These are phyloP conservation scores for Cyprinodon brontotheroides DNA, from an alignment of 2,113 vertebrate species.

Conservation along the genomic window DNA sequence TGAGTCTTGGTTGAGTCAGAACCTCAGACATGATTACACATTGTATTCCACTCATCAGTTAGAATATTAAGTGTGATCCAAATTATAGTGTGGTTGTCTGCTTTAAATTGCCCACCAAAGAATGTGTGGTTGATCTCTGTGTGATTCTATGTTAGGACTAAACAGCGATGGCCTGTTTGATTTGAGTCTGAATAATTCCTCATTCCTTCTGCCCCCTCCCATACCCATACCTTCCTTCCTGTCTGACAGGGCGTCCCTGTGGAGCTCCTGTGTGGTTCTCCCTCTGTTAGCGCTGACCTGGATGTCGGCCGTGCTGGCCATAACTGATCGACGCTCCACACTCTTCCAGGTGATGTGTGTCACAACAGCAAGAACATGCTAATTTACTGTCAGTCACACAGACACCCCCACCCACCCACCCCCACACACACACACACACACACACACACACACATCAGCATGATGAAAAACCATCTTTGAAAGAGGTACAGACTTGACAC, in stretches of 20 bases:
- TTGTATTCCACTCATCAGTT: conserved; percentile 54
- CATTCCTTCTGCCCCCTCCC: conserved; percentile 30
- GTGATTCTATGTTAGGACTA: conserved; percentile 18
- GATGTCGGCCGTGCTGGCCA: conserved; percentile 99
- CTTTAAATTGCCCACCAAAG: conserved; percentile 26
- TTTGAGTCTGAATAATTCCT: conserved; percentile 46
- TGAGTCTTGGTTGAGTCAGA: conserved; percentile 59
- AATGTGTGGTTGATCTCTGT: conserved; percentile 25
- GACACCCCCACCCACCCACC: no score
- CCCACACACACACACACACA: neutral
- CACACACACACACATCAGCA: neutral
- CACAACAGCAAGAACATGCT: conserved; percentile 3
- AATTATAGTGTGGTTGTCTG: conserved; percentile 44
- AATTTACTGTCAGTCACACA: neutral
- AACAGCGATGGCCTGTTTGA: conserved; percentile 26
- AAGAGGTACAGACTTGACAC: neutral
- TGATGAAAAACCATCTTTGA: neutral
- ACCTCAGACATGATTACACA: conserved; percentile 65
- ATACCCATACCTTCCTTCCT: conserved; percentile 13
- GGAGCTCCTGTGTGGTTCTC: conserved; percentile 81
- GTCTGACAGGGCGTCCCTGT: conserved; percentile 72
- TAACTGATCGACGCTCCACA: conserved; percentile 95
- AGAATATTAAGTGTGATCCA: conserved; percentile 48
- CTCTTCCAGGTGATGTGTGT: conserved; percentile 86
- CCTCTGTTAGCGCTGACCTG: conserved; percentile 97